Evolutionary conservation across 2,113 vertebrate genomes (phyloP).

Genomic region (Rostratula benghalensis): DNA sequence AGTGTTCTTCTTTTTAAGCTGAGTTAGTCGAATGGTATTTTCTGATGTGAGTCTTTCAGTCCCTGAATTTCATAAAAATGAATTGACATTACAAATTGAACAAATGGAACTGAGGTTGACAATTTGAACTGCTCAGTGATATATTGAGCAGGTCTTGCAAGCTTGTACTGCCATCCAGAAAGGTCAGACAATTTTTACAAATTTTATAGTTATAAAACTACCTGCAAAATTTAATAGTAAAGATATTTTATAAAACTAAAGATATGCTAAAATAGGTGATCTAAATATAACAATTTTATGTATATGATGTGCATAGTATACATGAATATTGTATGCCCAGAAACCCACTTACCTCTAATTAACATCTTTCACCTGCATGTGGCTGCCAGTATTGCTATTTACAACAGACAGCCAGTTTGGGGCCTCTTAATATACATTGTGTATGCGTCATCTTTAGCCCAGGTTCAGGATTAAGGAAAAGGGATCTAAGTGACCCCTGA

Average conservation of each 20-base stretch:
- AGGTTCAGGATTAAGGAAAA: not conserved
- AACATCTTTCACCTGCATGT: not conserved
- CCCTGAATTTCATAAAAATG: not conserved
- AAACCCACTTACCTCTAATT: not conserved
- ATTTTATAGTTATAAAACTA: not conserved
- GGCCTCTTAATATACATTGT: not conserved
- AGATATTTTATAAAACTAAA: not conserved
- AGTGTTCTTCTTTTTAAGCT: not conserved
- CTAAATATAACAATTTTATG: not conserved
- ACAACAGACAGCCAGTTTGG: not conserved
- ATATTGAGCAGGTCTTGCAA: not conserved
- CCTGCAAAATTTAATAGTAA: not conserved
- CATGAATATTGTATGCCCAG: not conserved
- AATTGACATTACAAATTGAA: not conserved
- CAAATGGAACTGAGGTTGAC: not conserved
- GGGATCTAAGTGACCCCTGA: not conserved
- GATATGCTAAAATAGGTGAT: not conserved
- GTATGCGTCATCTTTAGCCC: not conserved
- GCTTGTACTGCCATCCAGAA: not conserved
- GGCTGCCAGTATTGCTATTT: not conserved
- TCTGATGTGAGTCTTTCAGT: not conserved
- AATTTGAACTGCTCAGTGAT: not conserved
- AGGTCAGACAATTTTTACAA: not conserved
- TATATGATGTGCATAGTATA: not conserved
- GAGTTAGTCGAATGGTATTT: not conserved